A percentile compares a stretch with the other conserved stretches of the same genome.
Conservation (phyloP, 2,797 vertebrate species). For the Anguilla marmorata region DNA sequence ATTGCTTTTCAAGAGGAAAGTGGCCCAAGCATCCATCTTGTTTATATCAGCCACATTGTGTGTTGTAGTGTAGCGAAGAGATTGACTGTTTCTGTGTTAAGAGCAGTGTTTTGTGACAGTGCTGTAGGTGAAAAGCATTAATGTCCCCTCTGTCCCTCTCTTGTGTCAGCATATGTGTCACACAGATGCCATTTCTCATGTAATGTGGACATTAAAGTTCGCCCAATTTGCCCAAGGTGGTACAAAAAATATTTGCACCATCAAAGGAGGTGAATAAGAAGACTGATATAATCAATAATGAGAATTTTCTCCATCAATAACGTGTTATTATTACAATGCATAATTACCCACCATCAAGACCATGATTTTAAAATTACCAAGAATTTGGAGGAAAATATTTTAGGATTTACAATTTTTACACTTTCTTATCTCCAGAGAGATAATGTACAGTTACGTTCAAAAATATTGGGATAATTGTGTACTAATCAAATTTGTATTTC, state of each 20-base stretch:
- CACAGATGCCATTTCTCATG: background rate
- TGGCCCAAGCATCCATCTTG: conserved; percentile 2
- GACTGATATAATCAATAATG: conserved; percentile 11
- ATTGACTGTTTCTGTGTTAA: background rate
- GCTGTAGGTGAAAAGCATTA: background rate
- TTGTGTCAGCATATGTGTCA: conserved; percentile 6
- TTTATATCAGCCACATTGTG: background rate
- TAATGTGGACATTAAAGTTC: background rate
- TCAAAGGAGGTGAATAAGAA: background rate
- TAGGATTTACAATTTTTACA: background rate
- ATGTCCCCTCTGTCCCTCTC: background rate
- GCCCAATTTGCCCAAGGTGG: background rate
- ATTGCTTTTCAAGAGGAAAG: background rate
- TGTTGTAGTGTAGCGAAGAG: background rate
- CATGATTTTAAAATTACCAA: conserved; percentile 7
- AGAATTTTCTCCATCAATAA: background rate
- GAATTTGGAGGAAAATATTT: background rate
- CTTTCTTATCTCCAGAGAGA: no score
- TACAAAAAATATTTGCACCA: background rate
- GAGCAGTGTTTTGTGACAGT: background rate
- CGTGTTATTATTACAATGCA: background rate
- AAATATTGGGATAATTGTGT: no score
- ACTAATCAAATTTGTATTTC: no score
- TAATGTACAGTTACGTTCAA: no score
- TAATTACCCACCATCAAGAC: background rate